These are phyloP conservation scores for Megaleporinus macrocephalus DNA, from an alignment of 2,113 vertebrate species.

Conservation along the genomic window DNA sequence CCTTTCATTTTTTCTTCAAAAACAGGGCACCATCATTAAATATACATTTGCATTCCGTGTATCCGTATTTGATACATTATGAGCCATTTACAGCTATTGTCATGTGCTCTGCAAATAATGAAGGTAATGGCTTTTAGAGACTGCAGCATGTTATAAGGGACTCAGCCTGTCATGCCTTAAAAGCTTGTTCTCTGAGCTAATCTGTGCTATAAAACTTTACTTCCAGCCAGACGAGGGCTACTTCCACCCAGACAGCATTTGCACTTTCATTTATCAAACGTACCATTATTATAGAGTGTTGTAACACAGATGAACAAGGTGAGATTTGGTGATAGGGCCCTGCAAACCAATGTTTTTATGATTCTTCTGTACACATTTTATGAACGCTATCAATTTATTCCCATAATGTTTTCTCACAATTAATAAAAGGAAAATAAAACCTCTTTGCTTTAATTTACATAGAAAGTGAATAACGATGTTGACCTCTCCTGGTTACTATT, in stretches of 20 bases:
- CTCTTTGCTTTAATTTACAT: too few species aligned
- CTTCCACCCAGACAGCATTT: not conserved
- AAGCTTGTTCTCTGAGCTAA: conserved; percentile 1
- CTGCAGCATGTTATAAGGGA: not conserved
- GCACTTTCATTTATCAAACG: not conserved
- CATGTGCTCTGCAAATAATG: conserved; percentile 23
- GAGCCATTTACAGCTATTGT: conserved; percentile 29
- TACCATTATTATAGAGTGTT: not conserved
- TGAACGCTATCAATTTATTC: too few species aligned
- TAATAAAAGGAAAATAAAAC: too few species aligned
- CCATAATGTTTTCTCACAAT: too few species aligned
- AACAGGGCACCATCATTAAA: conserved; percentile 34
- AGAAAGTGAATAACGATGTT: too few species aligned
- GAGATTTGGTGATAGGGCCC: not conserved
- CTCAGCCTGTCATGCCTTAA: conserved; percentile 8
- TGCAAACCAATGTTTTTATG: too few species aligned
- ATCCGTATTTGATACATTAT: conserved; percentile 34
- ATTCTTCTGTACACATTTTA: not conserved
- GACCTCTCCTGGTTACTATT: too few species aligned
- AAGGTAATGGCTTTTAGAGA: conserved; percentile 42
- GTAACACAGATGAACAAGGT: not conserved
- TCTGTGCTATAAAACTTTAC: not conserved
- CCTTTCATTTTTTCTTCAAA: conserved; percentile 23
- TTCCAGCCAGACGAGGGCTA: not conserved
- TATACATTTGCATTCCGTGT: conserved; percentile 27